These are phyloP conservation scores for Uropsilus gracilis DNA, from an alignment of 2,113 vertebrate species.

Conservation along the genomic window DNA sequence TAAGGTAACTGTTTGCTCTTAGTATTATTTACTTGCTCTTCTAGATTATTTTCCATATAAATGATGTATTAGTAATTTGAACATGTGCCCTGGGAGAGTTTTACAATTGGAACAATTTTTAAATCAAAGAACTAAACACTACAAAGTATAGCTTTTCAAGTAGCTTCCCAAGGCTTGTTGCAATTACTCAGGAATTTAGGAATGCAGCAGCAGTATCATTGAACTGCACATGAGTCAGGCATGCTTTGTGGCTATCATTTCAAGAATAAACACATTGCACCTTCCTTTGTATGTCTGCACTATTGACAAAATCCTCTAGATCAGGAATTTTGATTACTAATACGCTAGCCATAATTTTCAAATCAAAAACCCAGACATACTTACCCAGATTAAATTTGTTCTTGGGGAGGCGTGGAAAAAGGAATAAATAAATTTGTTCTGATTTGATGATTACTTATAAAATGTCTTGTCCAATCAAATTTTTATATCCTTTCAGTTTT, in stretches of 20 bases:
- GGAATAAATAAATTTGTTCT: background rate
- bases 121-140: slow-evolving; percentile 48
- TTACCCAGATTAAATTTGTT: slow-evolving; percentile 10
- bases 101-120: slow-evolving; percentile 53
- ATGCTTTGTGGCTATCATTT: background rate
- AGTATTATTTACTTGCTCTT: slow-evolving; percentile 2
- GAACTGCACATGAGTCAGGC: background rate
- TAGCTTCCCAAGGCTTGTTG: background rate
- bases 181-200: slow-evolving; percentile 9
- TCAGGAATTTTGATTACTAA: slow-evolving; percentile 33
- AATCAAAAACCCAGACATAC: background rate
- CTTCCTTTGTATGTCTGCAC: background rate
- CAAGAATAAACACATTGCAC: background rate
- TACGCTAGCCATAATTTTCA: slow-evolving; percentile 11
- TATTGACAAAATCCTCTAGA: background rate
- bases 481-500: background rate
- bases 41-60: slow-evolving; percentile 15
- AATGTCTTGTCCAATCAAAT: background rate
- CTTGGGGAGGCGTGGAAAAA: too few relatives aligned
- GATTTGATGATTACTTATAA: slow-evolving; percentile 24
- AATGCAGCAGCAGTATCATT: background rate
- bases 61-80: slow-evolving; percentile 41
- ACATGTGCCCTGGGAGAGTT: background rate
- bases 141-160: slow-evolving; percentile 27
- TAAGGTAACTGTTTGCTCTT: slow-evolving; percentile 27